A percentile compares a stretch with the other conserved stretches of the same genome.
Conservation (phyloP, 37 sponge, comb jelly and placozoan species). For the Aplysina aerophoba region DNA sequence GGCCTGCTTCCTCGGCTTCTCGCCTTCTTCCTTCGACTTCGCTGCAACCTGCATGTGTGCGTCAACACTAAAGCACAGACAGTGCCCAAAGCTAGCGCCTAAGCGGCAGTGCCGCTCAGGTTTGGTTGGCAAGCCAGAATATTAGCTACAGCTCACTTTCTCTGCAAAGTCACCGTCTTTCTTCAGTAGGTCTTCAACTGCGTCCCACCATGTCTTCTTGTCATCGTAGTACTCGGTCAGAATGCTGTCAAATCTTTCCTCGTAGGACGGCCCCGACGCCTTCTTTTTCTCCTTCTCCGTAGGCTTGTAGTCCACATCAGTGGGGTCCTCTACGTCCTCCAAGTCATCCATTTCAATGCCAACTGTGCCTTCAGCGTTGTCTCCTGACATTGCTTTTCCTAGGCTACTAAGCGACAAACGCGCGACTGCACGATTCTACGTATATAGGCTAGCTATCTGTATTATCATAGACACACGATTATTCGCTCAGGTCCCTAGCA, state of each 20-base stretch:
- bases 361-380: not conserved
- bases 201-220: conserved; percentile 25
- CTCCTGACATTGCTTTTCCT: no score
- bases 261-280: not conserved
- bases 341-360: not conserved
- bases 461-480: no score
- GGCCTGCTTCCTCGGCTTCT: conserved; percentile 21
- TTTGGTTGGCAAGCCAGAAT: no score
- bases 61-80: no score
- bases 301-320: conserved; percentile 8
- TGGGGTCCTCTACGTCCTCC: not conserved
- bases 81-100: no score
- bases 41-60: not conserved
- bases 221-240: conserved; percentile 24
- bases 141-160: no score
- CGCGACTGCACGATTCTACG: no score
- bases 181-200: conserved; percentile 19
- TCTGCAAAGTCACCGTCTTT: conserved; percentile 4
- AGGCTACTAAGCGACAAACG: no score
- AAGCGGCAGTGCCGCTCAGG: no score
- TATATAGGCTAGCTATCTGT: no score
- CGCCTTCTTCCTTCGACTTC: conserved; percentile 9
- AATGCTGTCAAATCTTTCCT: conserved; percentile 6
- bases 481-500: no score
- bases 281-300: conserved; percentile 18